Base-by-base conservation (phyloP, 1,140 invertebrate species). In the Copidosoma floridanum region DNA sequence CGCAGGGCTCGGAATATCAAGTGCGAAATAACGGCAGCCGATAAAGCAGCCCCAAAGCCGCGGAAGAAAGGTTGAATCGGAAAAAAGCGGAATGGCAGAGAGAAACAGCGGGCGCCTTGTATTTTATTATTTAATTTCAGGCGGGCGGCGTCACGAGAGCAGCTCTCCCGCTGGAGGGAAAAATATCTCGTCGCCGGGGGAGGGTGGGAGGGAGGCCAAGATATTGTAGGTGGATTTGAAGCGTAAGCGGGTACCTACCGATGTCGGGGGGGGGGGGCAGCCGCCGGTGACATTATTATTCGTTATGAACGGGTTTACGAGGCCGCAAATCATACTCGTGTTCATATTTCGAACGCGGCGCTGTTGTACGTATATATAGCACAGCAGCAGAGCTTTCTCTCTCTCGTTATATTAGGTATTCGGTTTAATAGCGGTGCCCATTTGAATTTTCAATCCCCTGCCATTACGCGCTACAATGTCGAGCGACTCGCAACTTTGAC, bases 231-330 rank as follows among this genome's bases (percentile, higher is more conserved):
- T 72, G 72, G 76, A 74, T 78, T 80, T 77, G 58, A 65, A 55
- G 32, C 7, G 41, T 43, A 37, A 35, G 57, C 60, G 61, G n/a
- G 40, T 7, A 38, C 26, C 18, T 26, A 7, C 29, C 29, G 11
- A 14, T 35, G 26, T 18, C n/a, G 12, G 18, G 21, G 57, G 40
- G 63, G 65, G 60, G 21, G 18, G 48, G 6, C 46, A 48, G 44
- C 27, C 48, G 51, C 61, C 66, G 71, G 75, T 79, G 78, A 80
- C 77, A 80, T 80, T 80, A 79, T 79, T 80, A 80, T 80, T 80
- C 78, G 77, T 79, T 79, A 79, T 79, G 76, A 79, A 79, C 75
- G 76, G 74, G 76, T 80, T 80, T 80, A 80, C 78, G 78, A 79
- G 76, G 75, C 74, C 76, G 76, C 78, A 80, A 80, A 80, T 80